Evolutionary conservation across 2,113 vertebrate genomes (phyloP).

Genomic region (Cololabis saira): DNA sequence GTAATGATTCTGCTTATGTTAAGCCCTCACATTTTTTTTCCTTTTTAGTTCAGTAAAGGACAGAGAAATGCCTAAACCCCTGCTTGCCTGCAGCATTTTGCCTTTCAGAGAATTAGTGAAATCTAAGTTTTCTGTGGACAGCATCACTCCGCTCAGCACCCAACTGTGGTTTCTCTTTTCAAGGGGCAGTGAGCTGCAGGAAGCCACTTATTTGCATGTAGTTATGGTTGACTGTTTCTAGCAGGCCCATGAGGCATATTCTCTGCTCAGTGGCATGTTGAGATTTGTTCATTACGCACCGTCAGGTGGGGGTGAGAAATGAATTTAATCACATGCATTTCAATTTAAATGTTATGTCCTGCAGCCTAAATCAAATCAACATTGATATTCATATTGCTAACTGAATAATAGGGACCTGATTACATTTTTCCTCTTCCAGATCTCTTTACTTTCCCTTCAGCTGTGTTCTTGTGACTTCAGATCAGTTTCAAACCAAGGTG

Average conservation of each 20-base stretch:
- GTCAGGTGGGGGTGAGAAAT: slow-evolving; percentile 53
- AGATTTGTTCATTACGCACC: slow-evolving; percentile 1
- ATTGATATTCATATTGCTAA: slow-evolving; percentile 54
- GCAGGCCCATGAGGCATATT: slow-evolving; percentile 5
- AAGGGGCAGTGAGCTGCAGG: slow-evolving; percentile 1
- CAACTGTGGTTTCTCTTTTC: slow-evolving; percentile 16
- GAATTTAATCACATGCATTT: slow-evolving; percentile 55
- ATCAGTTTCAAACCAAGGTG: not conserved
- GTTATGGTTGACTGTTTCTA: slow-evolving; percentile 8
- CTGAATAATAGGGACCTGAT: slow-evolving; percentile 22
- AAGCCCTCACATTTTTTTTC: slow-evolving; percentile 19
- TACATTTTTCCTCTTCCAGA: slow-evolving; percentile 20
- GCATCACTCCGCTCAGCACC: not conserved
- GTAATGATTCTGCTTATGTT: slow-evolving; percentile 21
- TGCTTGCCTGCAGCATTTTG: slow-evolving; percentile 4
- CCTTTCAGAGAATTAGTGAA: slow-evolving; percentile 5
- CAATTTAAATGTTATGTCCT: slow-evolving; percentile 57
- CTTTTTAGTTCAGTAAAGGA: slow-evolving; percentile 19
- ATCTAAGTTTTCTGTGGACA: not conserved
- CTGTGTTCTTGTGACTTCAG: not conserved
- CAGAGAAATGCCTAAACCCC: slow-evolving; percentile 30
- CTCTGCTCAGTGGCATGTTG: not conserved
- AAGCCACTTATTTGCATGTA: slow-evolving; percentile 31
- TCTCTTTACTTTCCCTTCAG: slow-evolving; percentile 7
- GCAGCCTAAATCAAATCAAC: slow-evolving; percentile 50